Conservation (phyloP, 1,140 invertebrate genomes). For the Lysiphlebus fabarum region DNA sequence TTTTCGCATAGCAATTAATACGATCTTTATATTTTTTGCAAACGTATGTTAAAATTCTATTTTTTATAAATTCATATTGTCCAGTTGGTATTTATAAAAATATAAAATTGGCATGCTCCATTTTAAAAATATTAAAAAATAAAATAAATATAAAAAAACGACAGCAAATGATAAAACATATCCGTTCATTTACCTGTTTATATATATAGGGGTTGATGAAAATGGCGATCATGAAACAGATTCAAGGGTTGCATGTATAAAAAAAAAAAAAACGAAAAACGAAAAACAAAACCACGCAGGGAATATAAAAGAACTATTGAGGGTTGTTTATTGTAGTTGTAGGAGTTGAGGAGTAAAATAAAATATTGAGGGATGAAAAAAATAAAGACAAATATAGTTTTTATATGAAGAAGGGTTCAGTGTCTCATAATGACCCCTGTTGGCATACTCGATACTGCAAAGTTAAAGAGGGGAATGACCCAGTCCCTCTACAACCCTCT, state of each 20-base stretch:
- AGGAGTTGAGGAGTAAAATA: not conserved
- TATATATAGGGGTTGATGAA: not conserved
- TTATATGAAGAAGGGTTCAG: constrained; percentile 42
- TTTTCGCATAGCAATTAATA: too few species aligned
- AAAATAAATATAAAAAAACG: too few species aligned
- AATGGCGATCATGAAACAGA: constrained; percentile 9
- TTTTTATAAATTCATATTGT: too few species aligned
- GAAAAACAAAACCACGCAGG: not conserved
- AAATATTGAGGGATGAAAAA: not conserved
- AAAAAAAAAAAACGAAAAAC: constrained; percentile 6
- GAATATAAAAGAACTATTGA: too few species aligned
- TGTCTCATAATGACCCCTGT: constrained; percentile 43
- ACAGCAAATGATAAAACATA: too few species aligned
- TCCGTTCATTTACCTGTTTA: not conserved
- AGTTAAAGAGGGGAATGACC: constrained; percentile 44
- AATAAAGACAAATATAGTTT: constrained; percentile 27
- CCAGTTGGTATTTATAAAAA: too few species aligned
- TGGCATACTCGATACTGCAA: constrained; percentile 33
- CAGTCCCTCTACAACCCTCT: constrained; percentile 15
- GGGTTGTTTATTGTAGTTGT: too few species aligned
- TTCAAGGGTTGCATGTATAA: constrained; percentile 1
- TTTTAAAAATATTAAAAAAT: too few species aligned
- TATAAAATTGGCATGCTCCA: too few species aligned
- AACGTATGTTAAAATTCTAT: too few species aligned
- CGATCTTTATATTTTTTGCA: too few species aligned